phyloP scores from a whole-genome alignment of 2,113 vertebrate genomes.

The Limanda limanda region DNA sequence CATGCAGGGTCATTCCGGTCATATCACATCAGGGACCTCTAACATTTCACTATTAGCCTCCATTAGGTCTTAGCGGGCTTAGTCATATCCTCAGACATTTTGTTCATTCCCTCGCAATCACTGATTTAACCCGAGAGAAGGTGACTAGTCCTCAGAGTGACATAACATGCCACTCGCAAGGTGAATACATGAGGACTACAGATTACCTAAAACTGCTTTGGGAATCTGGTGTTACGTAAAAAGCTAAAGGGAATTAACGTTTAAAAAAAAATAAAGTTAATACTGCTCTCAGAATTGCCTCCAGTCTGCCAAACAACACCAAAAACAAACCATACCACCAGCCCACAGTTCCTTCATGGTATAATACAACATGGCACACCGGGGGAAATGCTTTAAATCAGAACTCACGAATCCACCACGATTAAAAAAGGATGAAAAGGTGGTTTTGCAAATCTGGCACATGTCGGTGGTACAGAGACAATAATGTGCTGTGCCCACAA shows the following conservation, averaged over 20 bases:
- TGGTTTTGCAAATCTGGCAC: slow-evolving; percentile 53
- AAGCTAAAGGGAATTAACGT: not conserved
- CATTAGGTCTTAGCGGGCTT: slow-evolving; percentile 50
- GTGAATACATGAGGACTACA: slow-evolving; percentile 6
- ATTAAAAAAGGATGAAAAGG: slow-evolving; percentile 48
- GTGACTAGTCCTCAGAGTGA: slow-evolving; percentile 16
- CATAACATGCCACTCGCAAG: slow-evolving; percentile 1
- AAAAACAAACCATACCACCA: slow-evolving; percentile 40
- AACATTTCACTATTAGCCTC: slow-evolving; percentile 51
- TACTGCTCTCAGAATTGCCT: slow-evolving; percentile 28
- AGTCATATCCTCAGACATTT: slow-evolving; percentile 57
- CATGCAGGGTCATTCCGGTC: slow-evolving; percentile 48
- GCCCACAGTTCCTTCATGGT: slow-evolving; percentile 59
- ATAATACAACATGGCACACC: slow-evolving; percentile 60
- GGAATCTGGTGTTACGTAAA: slow-evolving; percentile 22
- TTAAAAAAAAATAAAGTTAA: slow-evolving; percentile 9
- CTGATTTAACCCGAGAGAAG: slow-evolving; percentile 33
- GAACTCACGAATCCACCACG: slow-evolving; percentile 33
- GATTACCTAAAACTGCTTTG: slow-evolving; percentile 9
- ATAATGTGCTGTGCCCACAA: slow-evolving; percentile 35
- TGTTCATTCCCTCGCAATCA: slow-evolving; percentile 35
- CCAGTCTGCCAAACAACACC: slow-evolving; percentile 42
- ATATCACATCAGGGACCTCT: slow-evolving; percentile 55
- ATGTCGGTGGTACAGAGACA: slow-evolving; percentile 10
- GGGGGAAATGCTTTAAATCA: slow-evolving; percentile 46